A percentile compares a stretch with the other conserved stretches of the same genome.
Evolutionary conservation across 1,140 invertebrate genomes (phyloP).

Genomic region (Luehdorfia chinensis): DNA sequence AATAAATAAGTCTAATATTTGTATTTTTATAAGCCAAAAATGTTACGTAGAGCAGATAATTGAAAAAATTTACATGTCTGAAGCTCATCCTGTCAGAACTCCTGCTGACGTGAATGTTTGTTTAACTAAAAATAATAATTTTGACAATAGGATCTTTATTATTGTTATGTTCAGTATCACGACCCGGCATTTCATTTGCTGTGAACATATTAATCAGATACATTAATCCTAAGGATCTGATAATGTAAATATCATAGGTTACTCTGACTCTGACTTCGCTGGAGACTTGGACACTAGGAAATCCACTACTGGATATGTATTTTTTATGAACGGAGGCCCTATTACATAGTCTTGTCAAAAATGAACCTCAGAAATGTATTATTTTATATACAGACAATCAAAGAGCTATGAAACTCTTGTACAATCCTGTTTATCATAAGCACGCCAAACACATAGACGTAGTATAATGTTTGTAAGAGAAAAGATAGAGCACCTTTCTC

Average conservation of each 20-base stretch:
- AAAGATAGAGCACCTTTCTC: slow-evolving; percentile 12
- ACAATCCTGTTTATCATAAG: slow-evolving; percentile 18
- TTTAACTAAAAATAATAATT: slow-evolving; percentile 16
- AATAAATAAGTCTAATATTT: too few species aligned
- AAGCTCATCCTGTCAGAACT: slow-evolving; percentile 21
- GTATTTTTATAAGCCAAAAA: slow-evolving; percentile 7
- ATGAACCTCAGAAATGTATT: slow-evolving; percentile 1
- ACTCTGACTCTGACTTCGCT: slow-evolving; percentile 48
- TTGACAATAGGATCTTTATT: slow-evolving; percentile 17
- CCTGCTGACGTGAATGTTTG: slow-evolving; percentile 25
- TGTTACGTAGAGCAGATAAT: slow-evolving; percentile 25
- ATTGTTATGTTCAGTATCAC: slow-evolving; percentile 19
- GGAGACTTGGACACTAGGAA: slow-evolving; percentile 34
- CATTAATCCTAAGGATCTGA: slow-evolving; percentile 23
- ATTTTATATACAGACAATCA: slow-evolving; percentile 19
- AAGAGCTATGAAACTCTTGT: slow-evolving; percentile 17
- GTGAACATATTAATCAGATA: slow-evolving; percentile 24
- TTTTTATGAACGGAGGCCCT: slow-evolving; percentile 28
- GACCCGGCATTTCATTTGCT: slow-evolving; percentile 20
- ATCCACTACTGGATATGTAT: slow-evolving; percentile 44
- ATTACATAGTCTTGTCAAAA: slow-evolving; percentile 41
- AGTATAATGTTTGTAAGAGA: slow-evolving; percentile 13
- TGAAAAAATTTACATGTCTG: slow-evolving; percentile 26
- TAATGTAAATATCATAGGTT: slow-evolving; percentile 22
- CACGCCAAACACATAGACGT: slow-evolving; percentile 17